Base-by-base conservation (phyloP, 2,888 invertebrate genomes). In the Oeneis ivallda region DNA sequence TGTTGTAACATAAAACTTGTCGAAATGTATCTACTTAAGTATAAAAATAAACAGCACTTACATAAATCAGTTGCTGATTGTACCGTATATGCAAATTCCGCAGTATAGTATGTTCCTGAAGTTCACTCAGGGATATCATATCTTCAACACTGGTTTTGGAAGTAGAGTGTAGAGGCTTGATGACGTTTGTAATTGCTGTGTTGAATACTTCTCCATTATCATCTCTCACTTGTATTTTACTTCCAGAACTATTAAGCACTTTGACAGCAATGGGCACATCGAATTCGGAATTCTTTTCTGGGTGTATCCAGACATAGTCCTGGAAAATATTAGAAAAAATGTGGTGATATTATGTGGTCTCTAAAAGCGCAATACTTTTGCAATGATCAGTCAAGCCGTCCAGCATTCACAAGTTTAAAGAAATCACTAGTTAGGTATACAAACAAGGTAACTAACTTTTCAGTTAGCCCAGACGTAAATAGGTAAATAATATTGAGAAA, bases 71-170 rank as follows among this genome's bases (percentile, higher is more conserved):
- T 85, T 97, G 96, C 75, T 96, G 94, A 76, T 94, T 94, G 86
- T 98, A 99, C 75, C 99, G 93, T 76, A 97, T 94, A 78, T 97
- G 96, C 64, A 99, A 93, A 89, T 99, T 99, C 64, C 97, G 93
- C 47, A 99, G 92, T 71, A 99, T 98, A 2, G 98, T 97, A 77
- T 97, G 96, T 81, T 99, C 99, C 83, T 98, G 98, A 53, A 99
- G 93, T 84, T 99, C 99, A 1, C 98, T 98, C 47, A 99, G 92
- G 41, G 96, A 96, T 75, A 98, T 98, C 98, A 99, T 98, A 83
- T 99, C 98, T 80, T 98, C 98, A 13, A 98, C 97, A 37, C 96
- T 96, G 65, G 93, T 91, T 57, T 95, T 92, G 0, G 97, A 97
- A 15, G 97, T 95, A 6, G 94, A 87, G 79, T 97, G 97, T 93